Percentiles rank a stretch among this genome's conserved stretches.
Evolutionary conservation across 2,797 vertebrate genomes (phyloP).

Genomic region (Lycodopsis pacificus): DNA sequence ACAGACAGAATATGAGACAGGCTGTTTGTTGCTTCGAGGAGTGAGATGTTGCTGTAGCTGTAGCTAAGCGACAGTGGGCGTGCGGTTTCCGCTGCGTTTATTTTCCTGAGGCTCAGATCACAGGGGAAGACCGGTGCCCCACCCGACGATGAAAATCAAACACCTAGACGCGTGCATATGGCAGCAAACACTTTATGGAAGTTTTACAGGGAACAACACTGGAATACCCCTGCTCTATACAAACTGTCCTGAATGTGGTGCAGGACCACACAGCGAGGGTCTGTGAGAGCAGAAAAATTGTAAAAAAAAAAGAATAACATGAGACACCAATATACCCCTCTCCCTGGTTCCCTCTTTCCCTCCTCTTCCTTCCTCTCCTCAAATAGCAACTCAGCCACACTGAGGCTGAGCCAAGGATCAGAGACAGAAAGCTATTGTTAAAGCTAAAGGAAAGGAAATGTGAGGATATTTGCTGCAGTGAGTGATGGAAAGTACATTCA

Average conservation of each 20-base stretch:
- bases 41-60: slow-evolving; percentile 30
- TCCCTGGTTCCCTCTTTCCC: slow-evolving; percentile 36
- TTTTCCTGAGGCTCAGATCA: slow-evolving; percentile 44
- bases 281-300: slow-evolving; percentile 30
- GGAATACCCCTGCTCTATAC: slow-evolving; percentile 20
- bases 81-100: slow-evolving; percentile 38
- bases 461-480: slow-evolving; percentile 5
- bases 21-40: slow-evolving; percentile 28
- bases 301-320: slow-evolving; percentile 51
- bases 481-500: slow-evolving; percentile 9
- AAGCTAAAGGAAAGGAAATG: slow-evolving; percentile 34
- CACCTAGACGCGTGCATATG: slow-evolving; percentile 13
- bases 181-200: slow-evolving; percentile 19
- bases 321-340: slow-evolving; percentile 47
- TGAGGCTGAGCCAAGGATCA: slow-evolving; percentile 34
- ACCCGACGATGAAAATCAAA: slow-evolving; percentile 49
- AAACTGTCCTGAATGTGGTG: slow-evolving; percentile 29
- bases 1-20: slow-evolving; percentile 45
- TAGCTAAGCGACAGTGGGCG: slow-evolving; percentile 18
- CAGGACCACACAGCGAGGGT: slow-evolving; percentile 49
- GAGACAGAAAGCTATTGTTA: slow-evolving; percentile 66
- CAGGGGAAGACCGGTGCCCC: slow-evolving; percentile 9
- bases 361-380: slow-evolving; percentile 57
- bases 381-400: slow-evolving; percentile 47
- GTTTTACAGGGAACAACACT: slow-evolving; percentile 24